phyloP scores from a whole-genome alignment of 1,140 invertebrate genomes.

The Myzus persicae region DNA sequence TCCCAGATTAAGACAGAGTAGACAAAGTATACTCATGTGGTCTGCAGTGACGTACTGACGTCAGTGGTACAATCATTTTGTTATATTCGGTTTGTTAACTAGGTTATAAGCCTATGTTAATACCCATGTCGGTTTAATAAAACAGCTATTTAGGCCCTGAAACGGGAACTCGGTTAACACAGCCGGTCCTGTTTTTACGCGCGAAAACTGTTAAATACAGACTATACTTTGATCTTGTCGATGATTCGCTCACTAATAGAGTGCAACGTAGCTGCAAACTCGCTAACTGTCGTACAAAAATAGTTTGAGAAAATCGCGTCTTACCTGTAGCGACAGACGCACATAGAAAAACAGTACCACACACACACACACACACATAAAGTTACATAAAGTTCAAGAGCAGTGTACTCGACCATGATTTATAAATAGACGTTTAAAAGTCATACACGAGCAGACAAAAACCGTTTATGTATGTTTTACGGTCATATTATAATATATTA shows the following conservation, averaged over 20 bases:
- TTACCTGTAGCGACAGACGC: not conserved
- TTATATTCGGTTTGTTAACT: not conserved
- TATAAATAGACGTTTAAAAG: constrained; percentile 11
- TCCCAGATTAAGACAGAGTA: too few relatives aligned
- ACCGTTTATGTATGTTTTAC: not conserved
- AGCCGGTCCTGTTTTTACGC: not conserved
- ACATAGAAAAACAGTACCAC: not conserved
- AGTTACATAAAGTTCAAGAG: not conserved
- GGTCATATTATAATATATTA: not conserved
- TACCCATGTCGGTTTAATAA: not conserved
- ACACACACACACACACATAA: too few relatives aligned
- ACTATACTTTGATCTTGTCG: not conserved
- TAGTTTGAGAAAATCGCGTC: not conserved
- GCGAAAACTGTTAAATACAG: not conserved
- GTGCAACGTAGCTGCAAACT: not conserved
- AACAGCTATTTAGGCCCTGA: not conserved
- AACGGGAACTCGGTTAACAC: not conserved
- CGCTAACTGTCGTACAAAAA: not conserved
- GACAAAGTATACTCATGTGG: not conserved
- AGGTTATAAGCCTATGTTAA: too few relatives aligned
- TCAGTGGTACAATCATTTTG: not conserved
- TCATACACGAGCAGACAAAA: not conserved
- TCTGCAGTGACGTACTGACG: not conserved
- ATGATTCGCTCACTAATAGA: not conserved
- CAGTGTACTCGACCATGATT: not conserved